Base-by-base conservation (phyloP, 2,797 vertebrate species). In the Rhinophrynus dorsalis region DNA sequence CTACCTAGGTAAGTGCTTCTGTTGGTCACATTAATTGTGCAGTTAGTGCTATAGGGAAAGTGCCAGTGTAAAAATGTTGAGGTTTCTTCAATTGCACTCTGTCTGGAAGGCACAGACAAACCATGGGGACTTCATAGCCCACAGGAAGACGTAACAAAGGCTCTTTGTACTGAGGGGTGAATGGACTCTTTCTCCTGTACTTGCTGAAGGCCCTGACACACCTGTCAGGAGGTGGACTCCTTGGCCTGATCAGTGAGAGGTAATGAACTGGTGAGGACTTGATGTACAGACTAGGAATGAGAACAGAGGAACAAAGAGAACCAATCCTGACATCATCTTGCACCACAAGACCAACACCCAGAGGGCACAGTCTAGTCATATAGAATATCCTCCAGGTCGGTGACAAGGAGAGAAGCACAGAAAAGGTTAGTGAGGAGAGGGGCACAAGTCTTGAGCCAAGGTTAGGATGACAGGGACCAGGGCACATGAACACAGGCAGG, bases 211-310 rank as follows among this genome's bases (percentile, higher is more conserved):
- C 13, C 15, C 30, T 6, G 20, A 64, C 21, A 21, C 24, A 32
- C 35, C 32, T 35, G 24, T 17, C 11, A 7, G 10, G 24, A 51
- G 24, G 47, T n/a, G 13, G 6, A 23, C 13, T n/a, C 32, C 32
- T 17, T 37, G 30, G 32, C 52, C 18, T 11, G 17, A 26, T 4
- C 20, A 15, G 35, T 58, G 24, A 15, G 20, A 5, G 24, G 5
- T 58, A 58, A 55, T 55, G 32, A 55, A 55, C 27, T 33, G 55
- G 55, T 26, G 55, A 38, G 35, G 55, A 58, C 12, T 58, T 24
- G 55, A 58, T 58, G 55, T 40, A 40, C 11, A 58, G 55, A 58
- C 20, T 58, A 58, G 15, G 12, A 15, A 5, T 51, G n/a, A 1
- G 10, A 6, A 27, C 11, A 29, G 17, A 12, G 12, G 11, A 45